These are phyloP conservation scores for Campylomormyrus tamandua DNA, from an alignment of 2,113 vertebrate species.

Conservation along the genomic window DNA sequence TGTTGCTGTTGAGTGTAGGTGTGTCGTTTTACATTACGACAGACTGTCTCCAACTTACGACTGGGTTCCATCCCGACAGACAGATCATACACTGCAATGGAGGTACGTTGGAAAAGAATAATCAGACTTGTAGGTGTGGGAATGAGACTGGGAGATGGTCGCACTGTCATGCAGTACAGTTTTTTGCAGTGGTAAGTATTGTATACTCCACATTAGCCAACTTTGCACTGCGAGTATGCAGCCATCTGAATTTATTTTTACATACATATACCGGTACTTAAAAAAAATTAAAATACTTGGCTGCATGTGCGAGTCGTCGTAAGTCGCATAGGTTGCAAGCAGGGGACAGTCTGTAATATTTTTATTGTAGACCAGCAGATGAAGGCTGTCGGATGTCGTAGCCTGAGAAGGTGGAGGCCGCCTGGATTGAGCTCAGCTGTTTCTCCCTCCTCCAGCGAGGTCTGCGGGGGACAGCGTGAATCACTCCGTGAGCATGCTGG, in stretches of 20 bases:
- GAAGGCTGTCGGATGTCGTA: neutral
- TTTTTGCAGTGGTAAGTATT: neutral
- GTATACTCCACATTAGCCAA: neutral
- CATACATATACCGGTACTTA: neutral
- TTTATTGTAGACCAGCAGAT: neutral
- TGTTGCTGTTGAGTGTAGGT: neutral
- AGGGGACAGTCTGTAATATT: neutral
- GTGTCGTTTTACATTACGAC: neutral
- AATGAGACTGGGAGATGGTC: neutral
- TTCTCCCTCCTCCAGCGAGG: slow-evolving; percentile 43
- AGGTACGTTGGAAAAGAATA: neutral
- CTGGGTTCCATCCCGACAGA: neutral
- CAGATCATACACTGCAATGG: neutral
- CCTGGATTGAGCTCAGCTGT: neutral
- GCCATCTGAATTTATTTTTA: neutral
- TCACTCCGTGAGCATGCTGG: slow-evolving; percentile 76
- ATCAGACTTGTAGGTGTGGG: neutral
- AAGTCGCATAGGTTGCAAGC: neutral
- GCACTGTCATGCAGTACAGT: too few species aligned
- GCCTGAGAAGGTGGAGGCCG: neutral
- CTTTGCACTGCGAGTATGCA: neutral
- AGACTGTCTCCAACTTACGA: neutral
- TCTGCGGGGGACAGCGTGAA: slow-evolving; percentile 50
- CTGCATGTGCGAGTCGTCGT: neutral
- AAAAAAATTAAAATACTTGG: neutral